phyloP scores from a whole-genome alignment of 2,113 vertebrate genomes.

The Trogon surrucura region DNA sequence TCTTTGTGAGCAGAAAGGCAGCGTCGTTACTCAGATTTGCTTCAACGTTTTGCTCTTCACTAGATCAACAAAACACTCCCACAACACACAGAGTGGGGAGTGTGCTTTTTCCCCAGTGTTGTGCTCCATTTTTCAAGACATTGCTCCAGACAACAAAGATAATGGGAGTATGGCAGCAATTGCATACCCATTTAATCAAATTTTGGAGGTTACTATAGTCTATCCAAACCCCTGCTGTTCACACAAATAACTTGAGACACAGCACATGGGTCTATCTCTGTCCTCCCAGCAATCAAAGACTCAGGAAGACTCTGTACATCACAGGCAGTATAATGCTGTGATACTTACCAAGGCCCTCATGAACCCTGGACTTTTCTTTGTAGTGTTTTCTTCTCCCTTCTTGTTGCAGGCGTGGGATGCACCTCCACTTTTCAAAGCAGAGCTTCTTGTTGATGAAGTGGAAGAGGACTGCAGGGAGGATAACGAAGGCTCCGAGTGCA shows the following conservation, averaged over 20 bases:
- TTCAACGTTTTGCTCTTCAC: neutral
- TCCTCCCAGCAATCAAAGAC: neutral
- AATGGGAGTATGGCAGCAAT: neutral
- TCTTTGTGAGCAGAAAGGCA: neutral
- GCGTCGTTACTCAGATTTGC: neutral
- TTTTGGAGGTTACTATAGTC: neutral
- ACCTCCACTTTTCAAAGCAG: slow-evolving; percentile 80
- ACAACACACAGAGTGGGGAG: neutral
- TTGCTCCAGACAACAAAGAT: neutral
- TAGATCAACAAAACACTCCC: neutral
- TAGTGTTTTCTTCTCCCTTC: slow-evolving; percentile 65
- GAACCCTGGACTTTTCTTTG: slow-evolving; percentile 65
- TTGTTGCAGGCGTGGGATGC: slow-evolving; percentile 78
- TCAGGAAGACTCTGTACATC: neutral
- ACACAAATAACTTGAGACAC: neutral
- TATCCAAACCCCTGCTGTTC: neutral
- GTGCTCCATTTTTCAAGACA: neutral
- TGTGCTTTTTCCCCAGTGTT: neutral
- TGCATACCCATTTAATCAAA: neutral
- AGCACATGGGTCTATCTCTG: neutral
- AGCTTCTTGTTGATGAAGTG: slow-evolving; percentile 90
- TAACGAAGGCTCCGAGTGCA: slow-evolving; percentile 81
- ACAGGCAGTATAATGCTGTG: neutral
- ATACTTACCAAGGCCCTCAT: slow-evolving; percentile 81
- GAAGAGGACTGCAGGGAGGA: slow-evolving; percentile 83